Evolutionary conservation across 2,888 invertebrate species (phyloP), one percentile per base, ranked within the genome.

Genomic region (Fabriciana adippe): DNA sequence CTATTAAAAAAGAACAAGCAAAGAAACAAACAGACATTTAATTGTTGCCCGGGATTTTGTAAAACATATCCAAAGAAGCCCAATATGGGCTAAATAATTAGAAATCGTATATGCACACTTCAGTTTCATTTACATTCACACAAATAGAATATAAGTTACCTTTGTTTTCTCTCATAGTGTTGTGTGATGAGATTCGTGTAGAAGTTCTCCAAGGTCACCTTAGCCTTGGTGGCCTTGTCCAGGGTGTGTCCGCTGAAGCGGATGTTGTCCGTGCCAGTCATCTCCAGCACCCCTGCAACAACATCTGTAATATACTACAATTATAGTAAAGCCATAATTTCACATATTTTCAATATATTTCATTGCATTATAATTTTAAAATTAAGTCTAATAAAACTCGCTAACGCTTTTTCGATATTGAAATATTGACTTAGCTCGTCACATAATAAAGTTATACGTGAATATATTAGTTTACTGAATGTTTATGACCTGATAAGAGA

Each of bases 141-240:
- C 18, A 51, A n/a, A 51, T 8, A 51, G 35, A 50, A 35, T 35
- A 15, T 11, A 15, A 55, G 59, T 57, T 88, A 96, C 96, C 97
- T 96, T 90, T 98, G 98, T 91, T 99, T 98, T 81, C 99, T 95
- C 93, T 99, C 99, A 82, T 98, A 96, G 92, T 99, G 98, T 91
- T 99, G 99, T 79, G 97, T 96, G 86, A 99, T 97, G 85, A 99
- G 95, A 93, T 99, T 99, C 90, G 97, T 98, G 93, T 99, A 99
- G 93, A 99, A 99, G 93, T 99, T 99, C 93, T 99, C 99, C 86
- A 99, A 93, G 71, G 99, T 98, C 86, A 99, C 97, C 94, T 99
- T 99, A 79, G 99, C 99, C 93, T 99, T 98, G 86, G 99, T 99
- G 80, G 99, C 99, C 93, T 99, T 99, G 94, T 99, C 99, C 92